phyloP scores from a whole-genome alignment of 2,113 vertebrate species.

The Tragelaphus imberbis region DNA sequence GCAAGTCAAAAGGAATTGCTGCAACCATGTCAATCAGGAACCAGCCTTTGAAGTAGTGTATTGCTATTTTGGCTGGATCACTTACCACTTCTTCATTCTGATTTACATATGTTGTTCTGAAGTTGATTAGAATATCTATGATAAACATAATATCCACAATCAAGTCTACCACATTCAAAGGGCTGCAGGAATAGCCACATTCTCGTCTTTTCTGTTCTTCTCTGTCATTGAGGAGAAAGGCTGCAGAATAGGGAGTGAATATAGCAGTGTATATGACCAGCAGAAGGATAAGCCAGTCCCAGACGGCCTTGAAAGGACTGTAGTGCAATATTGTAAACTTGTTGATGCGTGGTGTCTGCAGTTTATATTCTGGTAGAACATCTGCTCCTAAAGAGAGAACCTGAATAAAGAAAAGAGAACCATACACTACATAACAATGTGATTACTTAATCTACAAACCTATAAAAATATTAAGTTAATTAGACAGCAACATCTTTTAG shows the following conservation, averaged over 20 bases:
- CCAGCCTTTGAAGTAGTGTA: constrained; percentile 99
- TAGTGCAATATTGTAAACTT: constrained; percentile 99
- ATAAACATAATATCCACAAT: constrained; percentile 99
- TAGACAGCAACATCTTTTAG: not conserved
- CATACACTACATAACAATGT: not conserved
- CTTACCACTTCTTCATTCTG: constrained; percentile 99
- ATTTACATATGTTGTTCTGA: constrained; percentile 98
- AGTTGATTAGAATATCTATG: constrained; percentile 99
- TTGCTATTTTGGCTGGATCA: constrained; percentile 96
- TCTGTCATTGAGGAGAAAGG: constrained; percentile 95
- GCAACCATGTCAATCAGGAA: constrained; percentile 99
- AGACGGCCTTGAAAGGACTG: constrained; percentile 98
- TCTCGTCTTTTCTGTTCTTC: constrained; percentile 94
- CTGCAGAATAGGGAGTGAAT: constrained; percentile 97
- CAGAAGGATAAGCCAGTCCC: constrained; percentile 98
- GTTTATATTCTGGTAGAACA: constrained; percentile 97
- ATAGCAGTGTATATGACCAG: constrained; percentile 98
- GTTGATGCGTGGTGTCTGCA: constrained; percentile 97
- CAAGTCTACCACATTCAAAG: constrained; percentile 96
- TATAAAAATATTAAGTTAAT: not conserved
- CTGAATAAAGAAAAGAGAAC: constrained; percentile 73
- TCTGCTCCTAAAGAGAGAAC: constrained; percentile 97
- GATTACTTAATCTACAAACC: not conserved
- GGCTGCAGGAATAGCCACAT: constrained; percentile 98
- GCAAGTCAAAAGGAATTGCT: constrained; percentile 99